These are phyloP conservation scores for Atractosteus spatula DNA, from an alignment of 2,113 vertebrate species.

Conservation along the genomic window DNA sequence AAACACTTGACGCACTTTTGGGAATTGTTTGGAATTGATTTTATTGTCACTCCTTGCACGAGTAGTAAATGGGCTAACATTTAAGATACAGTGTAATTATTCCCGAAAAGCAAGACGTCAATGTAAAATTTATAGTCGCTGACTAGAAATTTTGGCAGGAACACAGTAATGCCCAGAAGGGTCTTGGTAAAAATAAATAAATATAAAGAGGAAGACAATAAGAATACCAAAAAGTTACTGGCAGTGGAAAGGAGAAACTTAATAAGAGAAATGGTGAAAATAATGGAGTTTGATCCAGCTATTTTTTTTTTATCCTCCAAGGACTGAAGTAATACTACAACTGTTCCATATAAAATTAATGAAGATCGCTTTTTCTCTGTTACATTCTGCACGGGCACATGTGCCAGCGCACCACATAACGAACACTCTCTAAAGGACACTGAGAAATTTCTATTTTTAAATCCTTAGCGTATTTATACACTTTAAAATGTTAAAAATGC, in stretches of 20 bases:
- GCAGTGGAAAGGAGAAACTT: neutral
- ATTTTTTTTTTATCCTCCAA: neutral
- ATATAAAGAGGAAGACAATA: constrained; percentile 19
- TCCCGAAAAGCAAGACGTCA: constrained; percentile 75
- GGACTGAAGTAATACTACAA: neutral
- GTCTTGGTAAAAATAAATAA: constrained; percentile 43
- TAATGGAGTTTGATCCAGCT: constrained; percentile 1
- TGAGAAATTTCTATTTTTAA: too few species aligned
- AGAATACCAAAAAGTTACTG: neutral
- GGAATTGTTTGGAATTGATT: constrained; percentile 65
- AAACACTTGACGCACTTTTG: constrained; percentile 60
- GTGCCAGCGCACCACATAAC: neutral
- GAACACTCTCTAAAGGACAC: neutral
- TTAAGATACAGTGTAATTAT: constrained; percentile 70
- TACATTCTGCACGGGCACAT: neutral
- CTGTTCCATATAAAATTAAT: constrained; percentile 2
- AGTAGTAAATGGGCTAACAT: constrained; percentile 69
- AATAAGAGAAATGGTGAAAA: constrained; percentile 4
- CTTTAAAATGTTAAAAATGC: too few species aligned
- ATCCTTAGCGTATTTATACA: too few species aligned
- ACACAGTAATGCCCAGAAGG: constrained; percentile 43
- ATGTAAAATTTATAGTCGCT: constrained; percentile 67
- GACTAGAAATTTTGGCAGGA: constrained; percentile 57
- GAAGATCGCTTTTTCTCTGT: neutral
- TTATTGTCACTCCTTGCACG: constrained; percentile 71